A percentile compares a stretch with the other conserved stretches of the same genome.
These are phyloP conservation scores for Nematostella vectensis DNA, from an alignment of 92 coral and sea anemone genomes.

Conservation along the genomic window DNA sequence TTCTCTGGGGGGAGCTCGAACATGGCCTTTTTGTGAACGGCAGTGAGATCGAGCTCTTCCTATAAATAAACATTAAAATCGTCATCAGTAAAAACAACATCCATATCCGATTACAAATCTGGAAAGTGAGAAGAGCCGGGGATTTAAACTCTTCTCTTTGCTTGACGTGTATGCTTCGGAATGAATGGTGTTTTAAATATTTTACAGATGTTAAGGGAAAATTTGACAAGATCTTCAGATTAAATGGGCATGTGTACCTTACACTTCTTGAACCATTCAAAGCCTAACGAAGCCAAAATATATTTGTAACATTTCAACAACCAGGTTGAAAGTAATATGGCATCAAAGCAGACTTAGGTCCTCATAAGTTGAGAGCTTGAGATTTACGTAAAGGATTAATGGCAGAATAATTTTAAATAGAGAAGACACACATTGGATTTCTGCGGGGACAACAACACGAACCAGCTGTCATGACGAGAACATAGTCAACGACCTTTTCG, in stretches of 20 bases:
- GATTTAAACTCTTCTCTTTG: too few relatives aligned
- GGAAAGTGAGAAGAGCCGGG: background rate
- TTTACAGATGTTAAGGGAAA: background rate
- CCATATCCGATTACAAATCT: background rate
- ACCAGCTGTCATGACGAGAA: slow-evolving; percentile 1
- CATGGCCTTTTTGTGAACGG: slow-evolving; percentile 89
- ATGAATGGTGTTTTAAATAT: slow-evolving; percentile 1
- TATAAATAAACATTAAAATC: slow-evolving; percentile 17
- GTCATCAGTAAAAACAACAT: background rate
- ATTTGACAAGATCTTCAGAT: slow-evolving; percentile 4
- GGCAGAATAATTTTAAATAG: background rate
- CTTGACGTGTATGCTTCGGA: background rate
- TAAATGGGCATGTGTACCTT: slow-evolving; percentile 2
- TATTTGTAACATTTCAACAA: too few relatives aligned
- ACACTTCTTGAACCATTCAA: too few relatives aligned
- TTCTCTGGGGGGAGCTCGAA: slow-evolving; percentile 97
- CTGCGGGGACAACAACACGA: background rate
- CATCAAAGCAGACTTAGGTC: too few relatives aligned
- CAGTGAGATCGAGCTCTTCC: slow-evolving; percentile 99
- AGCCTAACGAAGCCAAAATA: too few relatives aligned
- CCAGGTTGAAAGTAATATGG: too few relatives aligned
- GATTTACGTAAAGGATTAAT: too few relatives aligned
- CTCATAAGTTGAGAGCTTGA: too few relatives aligned
- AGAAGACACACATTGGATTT: background rate
- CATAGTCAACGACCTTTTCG: background rate